phyloP scores from a whole-genome alignment of 1,140 invertebrate species.

The Tetragonula clypearis region DNA sequence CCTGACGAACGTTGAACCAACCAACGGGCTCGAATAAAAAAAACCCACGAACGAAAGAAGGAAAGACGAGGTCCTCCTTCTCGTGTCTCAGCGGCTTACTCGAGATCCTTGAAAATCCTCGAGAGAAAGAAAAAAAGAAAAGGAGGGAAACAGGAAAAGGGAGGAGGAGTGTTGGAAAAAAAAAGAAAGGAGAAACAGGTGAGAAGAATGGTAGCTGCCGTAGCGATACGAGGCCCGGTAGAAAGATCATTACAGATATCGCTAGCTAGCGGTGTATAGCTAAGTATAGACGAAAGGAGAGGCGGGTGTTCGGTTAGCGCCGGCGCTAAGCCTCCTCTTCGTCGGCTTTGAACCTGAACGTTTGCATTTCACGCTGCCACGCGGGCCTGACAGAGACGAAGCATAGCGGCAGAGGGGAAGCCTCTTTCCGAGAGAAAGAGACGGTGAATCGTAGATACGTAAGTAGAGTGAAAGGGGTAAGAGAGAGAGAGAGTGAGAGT shows the following conservation, averaged over 20 bases:
- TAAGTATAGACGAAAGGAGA: slow-evolving; percentile 14
- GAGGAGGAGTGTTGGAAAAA: background rate
- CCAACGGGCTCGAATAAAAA: no score
- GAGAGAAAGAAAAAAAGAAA: background rate
- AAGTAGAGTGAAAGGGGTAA: background rate
- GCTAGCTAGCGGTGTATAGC: slow-evolving; percentile 25
- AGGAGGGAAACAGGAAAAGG: background rate
- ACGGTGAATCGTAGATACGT: slow-evolving; percentile 23
- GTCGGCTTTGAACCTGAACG: slow-evolving; percentile 67
- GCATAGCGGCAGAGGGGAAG: background rate
- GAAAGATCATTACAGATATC: slow-evolving; percentile 67
- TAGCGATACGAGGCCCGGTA: slow-evolving; percentile 23
- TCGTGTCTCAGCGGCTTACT: background rate
- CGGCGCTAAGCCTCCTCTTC: slow-evolving; percentile 65
- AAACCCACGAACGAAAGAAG: no score
- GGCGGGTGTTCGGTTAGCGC: slow-evolving; percentile 63
- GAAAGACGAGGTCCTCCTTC: no score
- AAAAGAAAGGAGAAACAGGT: background rate
- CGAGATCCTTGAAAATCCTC: slow-evolving; percentile 11
- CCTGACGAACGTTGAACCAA: no score
- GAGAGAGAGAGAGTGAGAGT: no score
- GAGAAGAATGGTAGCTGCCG: background rate
- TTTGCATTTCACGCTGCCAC: slow-evolving; percentile 71
- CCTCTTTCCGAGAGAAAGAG: background rate
- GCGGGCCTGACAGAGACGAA: slow-evolving; percentile 18